These are phyloP conservation scores for Perodicticus potto DNA, from an alignment of 2,797 vertebrate species.

Conservation along the genomic window DNA sequence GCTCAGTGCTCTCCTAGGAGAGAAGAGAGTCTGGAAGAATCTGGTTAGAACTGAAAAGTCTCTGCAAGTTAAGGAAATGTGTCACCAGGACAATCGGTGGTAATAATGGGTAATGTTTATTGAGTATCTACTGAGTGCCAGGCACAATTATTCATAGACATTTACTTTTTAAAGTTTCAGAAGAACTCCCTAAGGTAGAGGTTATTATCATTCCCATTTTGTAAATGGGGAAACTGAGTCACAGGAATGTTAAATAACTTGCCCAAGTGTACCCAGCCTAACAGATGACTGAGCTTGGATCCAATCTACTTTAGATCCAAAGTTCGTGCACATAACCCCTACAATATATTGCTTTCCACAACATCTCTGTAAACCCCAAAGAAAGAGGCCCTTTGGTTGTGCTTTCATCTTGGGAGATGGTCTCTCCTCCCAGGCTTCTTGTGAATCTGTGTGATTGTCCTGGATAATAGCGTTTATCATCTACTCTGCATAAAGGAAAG, in stretches of 20 bases:
- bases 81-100: not conserved
- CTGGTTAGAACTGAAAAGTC: not conserved
- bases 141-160: not conserved
- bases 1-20: not conserved
- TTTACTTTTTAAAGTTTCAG: not conserved
- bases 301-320: not conserved
- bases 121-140: not conserved
- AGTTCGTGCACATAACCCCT: not conserved
- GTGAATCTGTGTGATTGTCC: not conserved
- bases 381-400: not conserved
- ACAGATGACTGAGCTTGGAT: not conserved
- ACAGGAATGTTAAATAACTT: not conserved
- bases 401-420: not conserved
- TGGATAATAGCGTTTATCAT: not conserved
- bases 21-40: not conserved
- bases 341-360: not conserved
- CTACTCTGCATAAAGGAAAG: not conserved
- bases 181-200: not conserved
- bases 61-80: not conserved
- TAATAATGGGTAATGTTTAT: not conserved
- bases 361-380: not conserved
- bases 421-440: not conserved
- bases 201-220: constrained; percentile 17
- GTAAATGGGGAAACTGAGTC: not conserved
- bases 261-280: not conserved